Evolutionary conservation across 1,140 invertebrate species (phyloP), one percentile per base, ranked within the genome.

Genomic region (Cardiocondyla obscurior): DNA sequence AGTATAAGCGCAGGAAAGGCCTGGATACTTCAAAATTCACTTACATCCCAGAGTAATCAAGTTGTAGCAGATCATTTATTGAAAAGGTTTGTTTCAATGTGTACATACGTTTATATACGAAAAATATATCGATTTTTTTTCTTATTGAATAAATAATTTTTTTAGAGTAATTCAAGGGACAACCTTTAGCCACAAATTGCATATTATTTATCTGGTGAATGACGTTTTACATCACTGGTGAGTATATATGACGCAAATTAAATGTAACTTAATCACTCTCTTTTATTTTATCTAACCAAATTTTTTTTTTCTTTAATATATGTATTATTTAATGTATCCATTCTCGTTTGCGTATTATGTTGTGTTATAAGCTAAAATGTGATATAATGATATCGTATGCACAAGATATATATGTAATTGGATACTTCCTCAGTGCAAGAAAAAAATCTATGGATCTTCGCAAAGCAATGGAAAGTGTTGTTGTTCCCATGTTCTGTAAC

Each of bases 141-240:
- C 8, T 57, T 25, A 77, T 70, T 53, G n/a, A n/a, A n/a, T 58
- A 22, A 67, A 33, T 83, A 30, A 85, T 72, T 64, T 83, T 94
- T 96, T 94, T 94, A 98, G 97, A 95, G 96, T 97, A 81, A 96
- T 97, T 88, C 95, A 96, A 90, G 96, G 96, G 84, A 96, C 96
- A 64, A 95, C 96, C 82, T 99, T 99, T 95, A 96, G 96, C 86
- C 96, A 98, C 93, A 98, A 98, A 94, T 96, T 99, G 69, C 98
- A 99, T 95, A 96, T 99, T 91, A 99, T 99, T 93, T 99, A 99
- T 95, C 95, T 99, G 90, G 97, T 99, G 85, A 99, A 99, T 95
- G 99, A 99, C 95, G 96, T 99, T 39, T 95, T 99, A 64, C 98
- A 99, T 95, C 98, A 99, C 94, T 99, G 98, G 98, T 99, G 96